Conservation (phyloP, 2,113 vertebrate genomes). For the Tamias sibiricus region DNA sequence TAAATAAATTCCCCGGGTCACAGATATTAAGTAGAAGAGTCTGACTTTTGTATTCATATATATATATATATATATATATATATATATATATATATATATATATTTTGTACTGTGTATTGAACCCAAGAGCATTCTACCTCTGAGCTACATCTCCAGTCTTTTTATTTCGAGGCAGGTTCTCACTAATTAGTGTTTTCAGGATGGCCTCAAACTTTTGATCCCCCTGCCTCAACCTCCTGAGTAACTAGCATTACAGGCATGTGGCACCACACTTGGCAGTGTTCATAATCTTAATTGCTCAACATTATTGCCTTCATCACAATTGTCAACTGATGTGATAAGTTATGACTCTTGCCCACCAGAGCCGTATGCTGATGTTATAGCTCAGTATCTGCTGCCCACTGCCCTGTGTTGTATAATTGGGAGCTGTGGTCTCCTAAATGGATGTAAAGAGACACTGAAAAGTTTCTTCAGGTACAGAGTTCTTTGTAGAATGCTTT, state of each 20-base stretch:
- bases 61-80: neutral
- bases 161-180: too few relatives aligned
- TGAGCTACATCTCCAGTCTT: too few relatives aligned
- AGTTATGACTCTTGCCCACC: neutral
- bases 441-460: neutral
- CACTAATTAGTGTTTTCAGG: too few relatives aligned
- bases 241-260: too few relatives aligned
- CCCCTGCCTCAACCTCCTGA: too few relatives aligned
- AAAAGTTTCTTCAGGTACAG: neutral
- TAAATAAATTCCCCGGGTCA: neutral
- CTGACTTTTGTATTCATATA: neutral
- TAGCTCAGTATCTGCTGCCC: neutral
- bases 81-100: neutral
- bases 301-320: neutral
- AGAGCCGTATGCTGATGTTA: neutral
- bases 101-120: too few relatives aligned
- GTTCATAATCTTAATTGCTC: neutral
- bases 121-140: too few relatives aligned
- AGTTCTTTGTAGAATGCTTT: neutral
- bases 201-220: too few relatives aligned
- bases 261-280: too few relatives aligned
- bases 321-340: neutral
- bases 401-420: neutral
- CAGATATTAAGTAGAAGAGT: neutral
- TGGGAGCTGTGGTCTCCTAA: neutral